These are phyloP conservation scores for Cheiracanthium punctorium DNA, from an alignment of 2,888 invertebrate genomes.

Conservation along the genomic window DNA sequence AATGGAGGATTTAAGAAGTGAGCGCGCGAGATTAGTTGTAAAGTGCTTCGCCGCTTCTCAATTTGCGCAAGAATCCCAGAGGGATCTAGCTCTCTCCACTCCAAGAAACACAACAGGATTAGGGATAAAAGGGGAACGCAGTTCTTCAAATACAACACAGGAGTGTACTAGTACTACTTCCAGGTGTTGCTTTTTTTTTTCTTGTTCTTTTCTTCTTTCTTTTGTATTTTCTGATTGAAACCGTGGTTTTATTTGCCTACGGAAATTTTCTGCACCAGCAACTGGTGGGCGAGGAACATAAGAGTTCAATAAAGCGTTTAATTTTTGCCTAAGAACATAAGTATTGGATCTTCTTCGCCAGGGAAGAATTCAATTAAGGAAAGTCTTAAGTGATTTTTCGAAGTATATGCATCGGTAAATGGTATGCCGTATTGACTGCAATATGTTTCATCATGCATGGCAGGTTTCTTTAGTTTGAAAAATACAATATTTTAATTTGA, in stretches of 20 bases:
- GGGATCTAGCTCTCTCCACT: slow-evolving; percentile 18
- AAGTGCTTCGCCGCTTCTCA: slow-evolving; percentile 57
- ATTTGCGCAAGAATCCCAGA: slow-evolving; percentile 42
- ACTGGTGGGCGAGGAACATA: slow-evolving; percentile 14
- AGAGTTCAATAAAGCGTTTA: slow-evolving; percentile 28
- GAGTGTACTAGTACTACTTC: no score
- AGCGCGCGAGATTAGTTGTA: slow-evolving; percentile 59
- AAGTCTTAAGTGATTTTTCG: no score
- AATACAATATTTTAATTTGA: no score
- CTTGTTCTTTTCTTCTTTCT: no score
- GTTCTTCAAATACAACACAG: not conserved
- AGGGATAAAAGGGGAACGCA: slow-evolving; percentile 46
- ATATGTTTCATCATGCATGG: no score
- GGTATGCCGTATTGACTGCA: no score
- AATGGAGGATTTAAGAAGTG: slow-evolving; percentile 65
- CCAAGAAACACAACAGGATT: slow-evolving; percentile 52
- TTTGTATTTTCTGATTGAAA: slow-evolving; percentile 38
- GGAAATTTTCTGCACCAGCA: slow-evolving; percentile 30
- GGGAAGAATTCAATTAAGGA: not conserved
- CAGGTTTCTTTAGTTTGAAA: no score
- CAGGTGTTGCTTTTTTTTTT: not conserved
- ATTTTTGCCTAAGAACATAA: slow-evolving; percentile 21
- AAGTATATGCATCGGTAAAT: no score
- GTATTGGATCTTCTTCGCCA: not conserved
- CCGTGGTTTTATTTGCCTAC: slow-evolving; percentile 41